Evolutionary conservation across 1,140 invertebrate genomes (phyloP).

Genomic region (Oncopodura yosiiana): DNA sequence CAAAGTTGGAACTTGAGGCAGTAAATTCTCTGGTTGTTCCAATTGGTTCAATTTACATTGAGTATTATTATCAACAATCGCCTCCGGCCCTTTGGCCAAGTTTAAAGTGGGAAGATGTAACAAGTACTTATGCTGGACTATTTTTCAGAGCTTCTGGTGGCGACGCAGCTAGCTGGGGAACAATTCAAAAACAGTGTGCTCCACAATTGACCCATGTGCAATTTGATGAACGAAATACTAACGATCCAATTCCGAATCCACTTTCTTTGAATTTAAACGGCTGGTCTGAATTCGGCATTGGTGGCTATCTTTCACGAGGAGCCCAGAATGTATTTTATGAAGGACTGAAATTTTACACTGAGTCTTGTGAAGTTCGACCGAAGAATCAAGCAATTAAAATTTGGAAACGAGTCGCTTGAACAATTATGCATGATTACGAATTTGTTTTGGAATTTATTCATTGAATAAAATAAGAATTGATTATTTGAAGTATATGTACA

Average conservation of each 20-base stretch:
- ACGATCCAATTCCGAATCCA: too few relatives aligned
- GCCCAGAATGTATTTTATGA: not conserved
- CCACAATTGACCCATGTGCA: constrained; percentile 2
- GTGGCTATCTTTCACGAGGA: not conserved
- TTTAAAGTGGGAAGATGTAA: constrained; percentile 6
- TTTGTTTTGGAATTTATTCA: too few relatives aligned
- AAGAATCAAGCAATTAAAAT: not conserved
- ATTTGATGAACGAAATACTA: not conserved
- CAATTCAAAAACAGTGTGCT: not conserved
- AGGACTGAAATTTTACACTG: not conserved
- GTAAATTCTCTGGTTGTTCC: too few relatives aligned
- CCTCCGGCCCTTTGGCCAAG: constrained; percentile 3
- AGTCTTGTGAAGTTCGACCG: constrained; percentile 1
- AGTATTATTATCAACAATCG: not conserved
- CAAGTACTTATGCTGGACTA: constrained; percentile 3
- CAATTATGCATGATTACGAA: too few relatives aligned
- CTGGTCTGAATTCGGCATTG: too few relatives aligned
- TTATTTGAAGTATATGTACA: too few relatives aligned
- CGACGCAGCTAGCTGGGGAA: not conserved
- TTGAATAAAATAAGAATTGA: too few relatives aligned
- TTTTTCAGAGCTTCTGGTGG: constrained; percentile 15
- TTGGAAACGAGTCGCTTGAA: constrained; percentile 9
- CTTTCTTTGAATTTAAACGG: too few relatives aligned
- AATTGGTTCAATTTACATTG: constrained; percentile 6
- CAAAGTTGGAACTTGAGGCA: too few relatives aligned